Base-by-base conservation (phyloP, 2,888 invertebrate species). In the Epirrhoe tristata region DNA sequence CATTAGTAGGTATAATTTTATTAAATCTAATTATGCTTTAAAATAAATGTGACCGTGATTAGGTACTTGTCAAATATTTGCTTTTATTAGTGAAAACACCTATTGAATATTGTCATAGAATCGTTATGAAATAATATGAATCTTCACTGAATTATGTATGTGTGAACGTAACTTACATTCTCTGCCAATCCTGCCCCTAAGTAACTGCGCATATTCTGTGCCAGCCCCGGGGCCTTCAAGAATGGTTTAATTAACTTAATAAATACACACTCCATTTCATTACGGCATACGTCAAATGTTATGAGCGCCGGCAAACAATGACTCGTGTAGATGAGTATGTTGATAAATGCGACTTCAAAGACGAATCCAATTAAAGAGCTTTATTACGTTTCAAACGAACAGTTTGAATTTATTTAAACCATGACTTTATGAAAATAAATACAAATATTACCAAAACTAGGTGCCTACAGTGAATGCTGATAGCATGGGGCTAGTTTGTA, bases 241-340 rank as follows among this genome's bases (percentile, higher is more conserved):
- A 86, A 87, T 83, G 87, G 82, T 85, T 92, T 93, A 91, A 93
- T 93, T 93, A 93, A 93, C 89, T 90, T 91, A 93, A 93, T 93
- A 93, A 91, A 93, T 90, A 93, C 89, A 88, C 91, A 89, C 90
- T 91, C 88, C 86, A 88, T 90, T 92, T 91, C 88, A 92, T 93
- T 91, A 91, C 82, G 81, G 88, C 88, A 91, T 93, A 90, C 91
- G 92, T 92, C 91, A 90, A 87, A 91, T 90, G 83, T 89, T 90
- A 90, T 90, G 89, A 89, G 77, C 85, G 81, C 85, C 79, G 78
- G 74, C 72, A 71, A 75, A 72, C 72, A 74, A 72, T 73, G 58
- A 59, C 54, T 50, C 36, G 32, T 57, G 51, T 58, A 32, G 51
- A 63, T 62, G 55, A 57, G 53, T 50, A 34, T 57, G 63, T 59